phyloP scores from a whole-genome alignment of 2,797 vertebrate genomes.

The Margarornis squamiger region DNA sequence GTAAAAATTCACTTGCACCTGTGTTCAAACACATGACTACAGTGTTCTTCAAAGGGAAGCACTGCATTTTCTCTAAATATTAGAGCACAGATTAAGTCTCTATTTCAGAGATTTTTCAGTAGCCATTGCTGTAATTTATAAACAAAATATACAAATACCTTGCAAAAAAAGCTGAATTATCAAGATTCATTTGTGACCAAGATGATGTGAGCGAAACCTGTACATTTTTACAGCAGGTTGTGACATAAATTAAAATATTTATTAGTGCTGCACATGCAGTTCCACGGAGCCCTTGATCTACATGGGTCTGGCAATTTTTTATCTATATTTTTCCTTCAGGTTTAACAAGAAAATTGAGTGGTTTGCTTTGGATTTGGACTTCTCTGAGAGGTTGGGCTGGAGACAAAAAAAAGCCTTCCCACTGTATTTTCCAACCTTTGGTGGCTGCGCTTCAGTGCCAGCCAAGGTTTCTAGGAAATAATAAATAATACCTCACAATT shows the following conservation, averaged over 20 bases:
- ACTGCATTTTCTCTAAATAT: not conserved
- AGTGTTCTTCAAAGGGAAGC: not conserved
- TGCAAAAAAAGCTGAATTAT: not conserved
- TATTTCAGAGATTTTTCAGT: not conserved
- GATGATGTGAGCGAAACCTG: not conserved
- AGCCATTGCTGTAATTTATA: not conserved
- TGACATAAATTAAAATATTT: not conserved
- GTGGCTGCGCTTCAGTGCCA: not conserved
- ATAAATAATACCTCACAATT: not conserved
- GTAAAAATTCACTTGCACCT: not conserved
- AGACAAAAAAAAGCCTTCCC: not conserved
- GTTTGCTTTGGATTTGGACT: not conserved
- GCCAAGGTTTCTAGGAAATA: not conserved
- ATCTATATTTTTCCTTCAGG: not conserved
- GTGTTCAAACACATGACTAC: not conserved
- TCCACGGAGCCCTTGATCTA: not conserved
- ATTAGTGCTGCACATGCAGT: fast-evolving
- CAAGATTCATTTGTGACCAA: not conserved
- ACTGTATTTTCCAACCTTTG: not conserved
- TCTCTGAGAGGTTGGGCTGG: not conserved
- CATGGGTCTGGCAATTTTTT: not conserved
- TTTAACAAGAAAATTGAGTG: not conserved
- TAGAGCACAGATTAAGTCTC: fast-evolving
- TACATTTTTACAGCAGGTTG: not conserved
- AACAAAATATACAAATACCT: not conserved